A percentile compares a stretch with the other conserved stretches of the same genome.
These are phyloP conservation scores for Pelecanus crispus DNA, from an alignment of 2,113 vertebrate species.

Conservation along the genomic window DNA sequence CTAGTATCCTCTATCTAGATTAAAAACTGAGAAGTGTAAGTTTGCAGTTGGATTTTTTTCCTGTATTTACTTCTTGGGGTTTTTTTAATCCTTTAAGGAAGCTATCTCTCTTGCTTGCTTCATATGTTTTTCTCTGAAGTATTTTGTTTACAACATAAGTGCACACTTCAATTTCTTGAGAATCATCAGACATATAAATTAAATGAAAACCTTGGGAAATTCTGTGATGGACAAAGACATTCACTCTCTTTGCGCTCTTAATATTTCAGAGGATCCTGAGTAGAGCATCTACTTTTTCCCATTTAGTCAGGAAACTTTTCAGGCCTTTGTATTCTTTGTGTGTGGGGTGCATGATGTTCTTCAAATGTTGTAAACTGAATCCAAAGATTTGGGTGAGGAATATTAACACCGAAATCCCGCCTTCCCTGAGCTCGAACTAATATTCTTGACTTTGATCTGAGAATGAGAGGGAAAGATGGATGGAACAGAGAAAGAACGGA, in stretches of 20 bases:
- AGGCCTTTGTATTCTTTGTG: background rate
- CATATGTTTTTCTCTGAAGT: background rate
- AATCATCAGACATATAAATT: conserved; percentile 18
- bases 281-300: background rate
- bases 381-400: background rate
- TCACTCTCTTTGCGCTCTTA: background rate
- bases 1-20: background rate
- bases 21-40: background rate
- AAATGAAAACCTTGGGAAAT: conserved; percentile 30
- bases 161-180: conserved; percentile 20
- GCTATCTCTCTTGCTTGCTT: background rate
- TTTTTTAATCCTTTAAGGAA: background rate
- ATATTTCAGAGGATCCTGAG: background rate
- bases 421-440: background rate
- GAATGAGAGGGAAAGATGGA: background rate
- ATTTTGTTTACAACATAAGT: conserved; percentile 31
- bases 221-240: background rate
- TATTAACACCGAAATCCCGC: background rate
- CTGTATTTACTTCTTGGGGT: background rate
- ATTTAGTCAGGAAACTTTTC: background rate
- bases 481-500: background rate
- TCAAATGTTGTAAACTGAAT: background rate
- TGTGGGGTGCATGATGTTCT: background rate
- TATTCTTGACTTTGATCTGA: background rate
- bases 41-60: background rate